Conservation (phyloP, 1,140 invertebrate genomes). For the Panonychus citri region DNA sequence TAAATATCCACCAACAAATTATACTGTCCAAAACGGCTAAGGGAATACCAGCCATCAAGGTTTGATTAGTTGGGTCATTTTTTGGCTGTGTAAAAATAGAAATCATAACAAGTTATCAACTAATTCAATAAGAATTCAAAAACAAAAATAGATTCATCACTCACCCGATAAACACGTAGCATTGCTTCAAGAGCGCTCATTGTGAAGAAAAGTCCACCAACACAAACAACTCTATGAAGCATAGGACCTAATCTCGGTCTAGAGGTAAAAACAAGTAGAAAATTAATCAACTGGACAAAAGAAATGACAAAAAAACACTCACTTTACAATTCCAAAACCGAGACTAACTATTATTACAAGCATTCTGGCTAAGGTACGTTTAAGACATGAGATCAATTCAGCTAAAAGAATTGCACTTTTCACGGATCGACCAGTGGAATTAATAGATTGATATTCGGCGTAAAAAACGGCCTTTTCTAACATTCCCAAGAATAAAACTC, state of each 20-base stretch:
- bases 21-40: constrained; percentile 39
- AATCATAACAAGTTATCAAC: not conserved
- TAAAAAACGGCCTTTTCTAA: constrained; percentile 61
- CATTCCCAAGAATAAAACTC: constrained; percentile 62
- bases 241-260: constrained; percentile 62
- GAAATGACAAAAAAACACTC: constrained; percentile 21
- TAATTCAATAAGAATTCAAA: no score
- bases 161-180: constrained; percentile 38
- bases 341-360: constrained; percentile 76
- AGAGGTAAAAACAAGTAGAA: constrained; percentile 13
- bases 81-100: constrained; percentile 28
- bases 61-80: constrained; percentile 35
- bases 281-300: not conserved
- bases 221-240: constrained; percentile 55
- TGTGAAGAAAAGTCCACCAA: constrained; percentile 54
- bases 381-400: constrained; percentile 65
- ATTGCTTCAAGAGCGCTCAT: constrained; percentile 58
- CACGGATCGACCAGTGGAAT: constrained; percentile 37
- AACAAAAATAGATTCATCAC: constrained; percentile 1
- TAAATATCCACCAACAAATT: constrained; percentile 43
- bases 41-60: constrained; percentile 45
- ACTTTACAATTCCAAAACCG: constrained; percentile 88
- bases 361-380: constrained; percentile 68
- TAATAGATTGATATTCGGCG: constrained; percentile 58
- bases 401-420: constrained; percentile 46